Evolutionary conservation across 2,797 vertebrate genomes (phyloP).

Genomic region (Xyrichtys novacula): DNA sequence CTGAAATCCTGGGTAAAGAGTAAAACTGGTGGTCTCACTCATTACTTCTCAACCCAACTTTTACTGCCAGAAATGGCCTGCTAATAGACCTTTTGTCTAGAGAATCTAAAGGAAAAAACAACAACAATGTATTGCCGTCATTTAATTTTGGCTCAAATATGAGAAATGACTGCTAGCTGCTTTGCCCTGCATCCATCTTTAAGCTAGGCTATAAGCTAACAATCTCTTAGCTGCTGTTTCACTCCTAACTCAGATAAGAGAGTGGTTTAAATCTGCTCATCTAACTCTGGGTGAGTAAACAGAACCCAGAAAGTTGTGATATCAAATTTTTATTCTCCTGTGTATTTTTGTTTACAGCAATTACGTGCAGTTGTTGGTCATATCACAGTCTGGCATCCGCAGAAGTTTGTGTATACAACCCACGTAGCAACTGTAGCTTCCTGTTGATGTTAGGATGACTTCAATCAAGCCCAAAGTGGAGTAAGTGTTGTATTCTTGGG

Average conservation of each 20-base stretch:
- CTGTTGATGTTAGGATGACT: conserved; percentile 81
- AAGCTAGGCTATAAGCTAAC: conserved; percentile 20
- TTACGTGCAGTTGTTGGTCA: conserved; percentile 79
- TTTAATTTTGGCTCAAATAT: too few species aligned
- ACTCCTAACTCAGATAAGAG: conserved; percentile 2
- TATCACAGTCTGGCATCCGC: conserved; percentile 81
- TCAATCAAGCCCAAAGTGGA: conserved; percentile 63
- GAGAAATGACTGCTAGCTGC: not conserved
- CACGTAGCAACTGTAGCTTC: conserved; percentile 75
- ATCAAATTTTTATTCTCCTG: conserved; percentile 63
- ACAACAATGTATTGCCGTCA: too few species aligned
- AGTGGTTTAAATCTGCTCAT: conserved; percentile 5
- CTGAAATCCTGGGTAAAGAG: too few species aligned
- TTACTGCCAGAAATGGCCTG: too few species aligned
- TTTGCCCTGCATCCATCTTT: not conserved
- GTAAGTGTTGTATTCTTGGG: conserved; percentile 27
- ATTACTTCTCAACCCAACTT: too few species aligned
- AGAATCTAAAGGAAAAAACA: too few species aligned
- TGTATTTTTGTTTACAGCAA: conserved; percentile 77
- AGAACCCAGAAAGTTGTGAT: conserved; percentile 60
- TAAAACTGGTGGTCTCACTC: too few species aligned
- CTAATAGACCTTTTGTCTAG: too few species aligned
- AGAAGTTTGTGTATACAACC: conserved; percentile 74
- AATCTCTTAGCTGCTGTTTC: not conserved
- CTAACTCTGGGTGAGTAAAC: not conserved